Conservation (phyloP, 1,140 invertebrate genomes). For the Mizuhopecten yessoensis region DNA sequence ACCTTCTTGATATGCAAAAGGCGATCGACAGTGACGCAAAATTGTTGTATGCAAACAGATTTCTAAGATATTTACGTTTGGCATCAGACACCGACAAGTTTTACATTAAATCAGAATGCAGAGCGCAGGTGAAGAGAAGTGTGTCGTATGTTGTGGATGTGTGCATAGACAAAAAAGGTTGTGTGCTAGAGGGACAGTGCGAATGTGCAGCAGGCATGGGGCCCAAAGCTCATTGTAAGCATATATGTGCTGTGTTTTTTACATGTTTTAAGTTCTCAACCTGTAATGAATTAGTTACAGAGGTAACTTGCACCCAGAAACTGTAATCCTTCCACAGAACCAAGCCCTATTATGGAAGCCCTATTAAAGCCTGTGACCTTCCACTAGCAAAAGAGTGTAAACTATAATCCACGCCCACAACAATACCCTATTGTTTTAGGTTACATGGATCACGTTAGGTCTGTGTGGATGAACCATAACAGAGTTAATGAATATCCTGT, state of each 20-base stretch:
- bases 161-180: no score
- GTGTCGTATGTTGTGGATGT: no score
- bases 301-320: slow-evolving; percentile 64
- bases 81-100: slow-evolving; percentile 8
- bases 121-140: no score
- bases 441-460: slow-evolving; percentile 55
- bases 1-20: slow-evolving; percentile 35
- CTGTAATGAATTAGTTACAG: neutral
- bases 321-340: slow-evolving; percentile 58
- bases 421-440: slow-evolving; percentile 40
- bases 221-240: slow-evolving; percentile 62
- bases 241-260: slow-evolving; percentile 58
- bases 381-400: slow-evolving; percentile 50
- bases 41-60: neutral
- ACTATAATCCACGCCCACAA: slow-evolving; percentile 61
- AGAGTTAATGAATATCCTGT: slow-evolving; percentile 53
- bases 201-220: no score
- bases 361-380: no score
- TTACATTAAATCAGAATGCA: slow-evolving; percentile 48
- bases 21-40: slow-evolving; percentile 37
- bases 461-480: slow-evolving; percentile 49
- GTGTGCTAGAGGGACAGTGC: no score
- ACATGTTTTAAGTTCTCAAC: slow-evolving; percentile 43
- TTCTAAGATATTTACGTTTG: slow-evolving; percentile 40
- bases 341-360: slow-evolving; percentile 55